Base-by-base conservation (phyloP, 2,888 invertebrate species). In the Microchrysa polita region DNA sequence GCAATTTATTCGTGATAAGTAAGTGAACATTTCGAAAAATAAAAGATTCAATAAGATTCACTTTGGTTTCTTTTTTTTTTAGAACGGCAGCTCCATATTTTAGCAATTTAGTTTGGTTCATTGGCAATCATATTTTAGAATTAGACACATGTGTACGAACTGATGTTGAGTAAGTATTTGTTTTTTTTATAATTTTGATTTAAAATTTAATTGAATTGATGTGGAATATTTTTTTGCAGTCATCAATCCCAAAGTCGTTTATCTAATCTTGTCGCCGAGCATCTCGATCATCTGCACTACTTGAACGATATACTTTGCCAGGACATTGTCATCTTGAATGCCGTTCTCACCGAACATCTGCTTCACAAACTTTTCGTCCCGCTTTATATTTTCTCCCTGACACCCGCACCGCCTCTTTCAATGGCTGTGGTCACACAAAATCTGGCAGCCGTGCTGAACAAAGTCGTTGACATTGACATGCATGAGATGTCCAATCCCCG, bases 81-180 rank as follows among this genome's bases (percentile, higher is more conserved):
- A 89, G 94, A 85, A 98, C 98, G 48, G 98, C 98, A 10, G 97
- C 97, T 34, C 97, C 98, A 1, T 99, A 98, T 86, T 98, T 99
- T 84, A 97, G 97, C 78, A 98, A 99, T 86, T 89, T 99, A 73
- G 98, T 98, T 57, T 98, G 98, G 97, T 97, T 97, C 82, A 97
- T 99, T 81, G 98, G 98, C 72, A 97, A 96, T 86, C 97, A 98
- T 83, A 96, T 98, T 78, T 88, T 98, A 78, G 98, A 99, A 83
- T 87, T 99, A 78, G 97, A 99, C 84, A 90, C 91, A 2, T 98
- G 97, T 86, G 95, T 98, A 55, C 89, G 97, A 80, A 95, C 95
- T 81, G 96, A 97, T 86, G 94, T 95, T 76, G 97, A 98, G 95
- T 97, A 88, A 91, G 93, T 75, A 53, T n/a, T 61, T 53, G 16